A percentile compares a stretch with the other conserved stretches of the same genome.
phyloP scores from a whole-genome alignment of 2,888 invertebrate genomes.

The Pedicia rivosa region DNA sequence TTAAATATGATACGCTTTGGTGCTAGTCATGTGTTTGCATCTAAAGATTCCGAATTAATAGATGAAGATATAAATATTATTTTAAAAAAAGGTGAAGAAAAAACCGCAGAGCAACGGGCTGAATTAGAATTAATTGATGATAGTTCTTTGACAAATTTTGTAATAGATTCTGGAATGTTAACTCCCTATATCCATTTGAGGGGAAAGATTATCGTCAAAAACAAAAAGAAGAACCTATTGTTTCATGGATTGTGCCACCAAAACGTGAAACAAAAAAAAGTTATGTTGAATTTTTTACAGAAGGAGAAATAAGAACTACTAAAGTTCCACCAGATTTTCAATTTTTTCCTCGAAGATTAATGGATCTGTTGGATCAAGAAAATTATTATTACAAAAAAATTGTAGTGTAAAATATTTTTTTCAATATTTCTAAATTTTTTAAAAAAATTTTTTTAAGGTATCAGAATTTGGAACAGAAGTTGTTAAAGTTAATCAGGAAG shows the following conservation, averaged over 20 bases:
- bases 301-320: conserved; percentile 93
- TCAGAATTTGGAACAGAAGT: conserved; percentile 93
- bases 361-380: conserved; percentile 94
- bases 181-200: conserved; percentile 91
- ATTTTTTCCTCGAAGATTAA: conserved; percentile 93
- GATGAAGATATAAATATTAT: conserved; percentile 97
- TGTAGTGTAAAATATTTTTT: conserved; percentile 61
- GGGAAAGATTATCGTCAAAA: conserved; percentile 96
- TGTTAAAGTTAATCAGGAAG: conserved; percentile 81
- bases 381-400: conserved; percentile 94
- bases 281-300: conserved; percentile 91
- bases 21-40: conserved; percentile 97
- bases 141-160: conserved; percentile 80
- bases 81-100: conserved; percentile 75
- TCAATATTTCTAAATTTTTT: too few species aligned
- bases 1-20: conserved; percentile 97
- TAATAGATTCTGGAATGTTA: conserved; percentile 70
- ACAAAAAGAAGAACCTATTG: conserved; percentile 67
- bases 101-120: conserved; percentile 81
- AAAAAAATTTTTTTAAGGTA: conserved; percentile 36
- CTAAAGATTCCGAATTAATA: conserved; percentile 91
- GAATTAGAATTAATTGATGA: conserved; percentile 83
- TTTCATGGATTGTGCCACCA: conserved; percentile 98
- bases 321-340: conserved; percentile 99
- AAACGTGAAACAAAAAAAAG: conserved; percentile 98